phyloP scores from a whole-genome alignment of 2,797 vertebrate genomes.

The Xenopus petersii region DNA sequence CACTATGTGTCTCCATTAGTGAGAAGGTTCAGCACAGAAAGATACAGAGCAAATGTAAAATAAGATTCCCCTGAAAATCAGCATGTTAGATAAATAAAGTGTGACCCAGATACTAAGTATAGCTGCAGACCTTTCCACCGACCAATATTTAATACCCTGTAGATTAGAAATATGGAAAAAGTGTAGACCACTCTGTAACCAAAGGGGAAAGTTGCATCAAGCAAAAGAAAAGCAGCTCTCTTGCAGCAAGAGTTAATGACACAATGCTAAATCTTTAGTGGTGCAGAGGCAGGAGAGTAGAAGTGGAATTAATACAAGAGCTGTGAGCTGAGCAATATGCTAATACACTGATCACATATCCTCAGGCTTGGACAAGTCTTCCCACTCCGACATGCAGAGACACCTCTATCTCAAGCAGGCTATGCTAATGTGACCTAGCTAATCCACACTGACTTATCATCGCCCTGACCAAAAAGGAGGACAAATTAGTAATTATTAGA shows the following conservation, averaged over 20 bases:
- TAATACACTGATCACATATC: slow-evolving; percentile 49
- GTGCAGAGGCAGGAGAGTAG: slow-evolving; percentile 42
- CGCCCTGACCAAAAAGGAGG: slow-evolving; percentile 24
- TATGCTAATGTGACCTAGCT: slow-evolving; percentile 48
- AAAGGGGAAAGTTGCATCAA: slow-evolving; percentile 8
- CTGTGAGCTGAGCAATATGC: slow-evolving; percentile 43
- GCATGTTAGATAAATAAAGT: too few species aligned
- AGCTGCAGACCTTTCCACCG: too few species aligned
- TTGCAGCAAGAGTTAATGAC: slow-evolving; percentile 38
- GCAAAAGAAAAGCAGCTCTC: slow-evolving; percentile 3
- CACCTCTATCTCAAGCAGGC: slow-evolving; percentile 37
- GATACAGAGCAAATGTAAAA: too few species aligned
- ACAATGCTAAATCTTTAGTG: slow-evolving; percentile 43
- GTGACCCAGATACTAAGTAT: too few species aligned
- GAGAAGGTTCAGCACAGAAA: too few species aligned
- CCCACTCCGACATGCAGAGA: slow-evolving; percentile 22
- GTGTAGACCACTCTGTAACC: too few species aligned
- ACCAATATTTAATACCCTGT: too few species aligned
- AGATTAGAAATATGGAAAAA: too few species aligned
- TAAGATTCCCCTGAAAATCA: too few species aligned
- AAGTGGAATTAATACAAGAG: slow-evolving; percentile 46
- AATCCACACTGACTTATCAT: slow-evolving; percentile 36
- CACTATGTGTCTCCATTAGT: too few species aligned
- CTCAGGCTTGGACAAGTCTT: slow-evolving; percentile 33
- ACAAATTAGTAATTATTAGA: not conserved